These are phyloP conservation scores for Buphagus erythrorhynchus DNA, from an alignment of 2,797 vertebrate species.

Conservation along the genomic window DNA sequence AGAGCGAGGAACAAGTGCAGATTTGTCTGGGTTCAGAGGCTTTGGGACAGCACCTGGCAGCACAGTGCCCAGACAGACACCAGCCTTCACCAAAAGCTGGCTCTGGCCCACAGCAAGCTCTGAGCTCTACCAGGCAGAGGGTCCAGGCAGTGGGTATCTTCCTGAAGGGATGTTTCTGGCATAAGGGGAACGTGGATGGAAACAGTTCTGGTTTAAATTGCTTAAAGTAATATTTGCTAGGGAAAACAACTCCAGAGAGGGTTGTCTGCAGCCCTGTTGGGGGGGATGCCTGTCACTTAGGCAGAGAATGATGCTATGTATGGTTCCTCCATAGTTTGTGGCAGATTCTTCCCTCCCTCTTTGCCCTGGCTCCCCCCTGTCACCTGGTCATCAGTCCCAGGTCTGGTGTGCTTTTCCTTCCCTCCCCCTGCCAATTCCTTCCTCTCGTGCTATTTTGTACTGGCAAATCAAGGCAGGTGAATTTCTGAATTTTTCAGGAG, in stretches of 20 bases:
- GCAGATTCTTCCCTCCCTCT: neutral
- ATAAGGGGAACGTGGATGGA: neutral
- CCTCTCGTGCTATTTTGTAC: neutral
- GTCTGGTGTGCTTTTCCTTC: neutral
- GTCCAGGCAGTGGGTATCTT: neutral
- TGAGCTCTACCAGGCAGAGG: neutral
- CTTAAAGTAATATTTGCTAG: neutral
- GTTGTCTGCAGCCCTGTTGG: neutral
- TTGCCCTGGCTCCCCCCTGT: neutral
- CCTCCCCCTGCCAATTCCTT: neutral
- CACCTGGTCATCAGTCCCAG: accelerated
- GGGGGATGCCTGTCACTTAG: neutral
- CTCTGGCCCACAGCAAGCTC: neutral
- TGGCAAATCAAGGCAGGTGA: neutral
- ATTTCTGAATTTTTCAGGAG: neutral
- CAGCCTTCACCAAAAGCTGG: neutral
- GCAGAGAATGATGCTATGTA: neutral
- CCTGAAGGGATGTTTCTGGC: neutral
- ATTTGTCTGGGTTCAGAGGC: neutral
- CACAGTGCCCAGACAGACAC: neutral
- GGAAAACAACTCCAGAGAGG: neutral
- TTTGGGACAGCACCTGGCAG: neutral
- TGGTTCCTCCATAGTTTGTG: neutral
- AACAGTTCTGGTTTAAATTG: neutral
- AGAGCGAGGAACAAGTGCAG: neutral